Percentiles rank a stretch among this genome's conserved stretches.
Conservation (phyloP, 2,113 vertebrate genomes). For the Nycticryphes semicollaris region DNA sequence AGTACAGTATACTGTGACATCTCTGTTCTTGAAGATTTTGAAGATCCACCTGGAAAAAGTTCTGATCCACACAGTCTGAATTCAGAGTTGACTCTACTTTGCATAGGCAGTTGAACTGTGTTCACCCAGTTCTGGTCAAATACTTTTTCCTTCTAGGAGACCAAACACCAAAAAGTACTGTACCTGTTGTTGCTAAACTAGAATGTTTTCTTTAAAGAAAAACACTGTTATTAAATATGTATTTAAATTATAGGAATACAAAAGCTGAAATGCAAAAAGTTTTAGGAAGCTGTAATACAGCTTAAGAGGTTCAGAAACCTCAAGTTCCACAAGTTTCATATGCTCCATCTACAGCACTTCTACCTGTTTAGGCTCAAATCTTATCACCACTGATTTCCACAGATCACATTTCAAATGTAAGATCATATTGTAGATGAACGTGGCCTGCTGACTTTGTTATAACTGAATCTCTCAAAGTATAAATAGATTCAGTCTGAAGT, state of each 20-base stretch:
- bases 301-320: neutral
- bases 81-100: neutral
- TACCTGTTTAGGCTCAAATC: neutral
- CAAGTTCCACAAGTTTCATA: neutral
- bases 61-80: neutral
- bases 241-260: neutral
- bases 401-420: neutral
- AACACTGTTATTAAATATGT: neutral
- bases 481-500: slow-evolving; percentile 2
- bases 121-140: neutral
- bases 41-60: neutral
- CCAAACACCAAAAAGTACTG: neutral
- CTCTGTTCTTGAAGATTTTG: neutral
- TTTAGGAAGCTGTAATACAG: neutral
- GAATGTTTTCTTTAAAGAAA: neutral
- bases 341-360: neutral
- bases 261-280: neutral
- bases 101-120: neutral
- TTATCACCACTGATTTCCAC: neutral
- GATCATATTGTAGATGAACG: neutral
- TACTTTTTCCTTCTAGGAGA: neutral
- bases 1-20: neutral
- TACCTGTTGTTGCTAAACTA: neutral
- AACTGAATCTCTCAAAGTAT: neutral
- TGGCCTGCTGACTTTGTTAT: neutral